These are phyloP conservation scores for Catocala nupta DNA, from an alignment of 2,888 invertebrate species.

Conservation along the genomic window DNA sequence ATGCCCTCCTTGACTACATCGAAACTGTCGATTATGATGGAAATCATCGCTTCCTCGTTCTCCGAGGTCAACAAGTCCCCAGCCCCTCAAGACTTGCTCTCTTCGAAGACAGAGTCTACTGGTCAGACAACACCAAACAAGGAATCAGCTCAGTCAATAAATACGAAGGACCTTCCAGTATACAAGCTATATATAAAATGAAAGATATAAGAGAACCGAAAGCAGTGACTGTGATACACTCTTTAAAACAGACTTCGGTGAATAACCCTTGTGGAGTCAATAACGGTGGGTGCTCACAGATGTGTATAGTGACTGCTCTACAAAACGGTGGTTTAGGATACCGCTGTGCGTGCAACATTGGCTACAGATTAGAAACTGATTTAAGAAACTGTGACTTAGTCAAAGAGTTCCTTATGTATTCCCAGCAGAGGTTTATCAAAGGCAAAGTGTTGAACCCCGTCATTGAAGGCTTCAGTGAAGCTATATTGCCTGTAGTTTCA, in stretches of 20 bases:
- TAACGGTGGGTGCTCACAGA: conserved; percentile 96
- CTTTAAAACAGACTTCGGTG: conserved; percentile 91
- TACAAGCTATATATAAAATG: conserved; percentile 93
- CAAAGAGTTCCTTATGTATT: conserved; percentile 97
- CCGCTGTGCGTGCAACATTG: conserved; percentile 96
- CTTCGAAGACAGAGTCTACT: conserved; percentile 95
- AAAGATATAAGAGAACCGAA: conserved; percentile 94
- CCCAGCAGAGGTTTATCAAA: conserved; percentile 98
- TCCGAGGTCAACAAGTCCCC: conserved; percentile 94
- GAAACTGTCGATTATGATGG: conserved; percentile 98
- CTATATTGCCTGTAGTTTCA: conserved; percentile 97
- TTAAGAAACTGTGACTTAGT: conserved; percentile 93
- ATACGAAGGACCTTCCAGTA: conserved; percentile 92
- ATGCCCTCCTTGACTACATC: conserved; percentile 97
- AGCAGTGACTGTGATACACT: conserved; percentile 94
- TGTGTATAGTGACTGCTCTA: conserved; percentile 96
- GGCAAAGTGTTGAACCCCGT: conserved; percentile 96
- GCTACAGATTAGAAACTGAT: conserved; percentile 92
- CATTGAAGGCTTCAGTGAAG: conserved; percentile 96
- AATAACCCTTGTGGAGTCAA: conserved; percentile 95
- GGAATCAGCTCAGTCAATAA: conserved; percentile 96
- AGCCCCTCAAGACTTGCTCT: conserved; percentile 94
- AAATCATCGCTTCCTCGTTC: conserved; percentile 91
- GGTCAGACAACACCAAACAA: conserved; percentile 97
- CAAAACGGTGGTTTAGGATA: conserved; percentile 92